Evolutionary conservation across 2,797 vertebrate species (phyloP).

Genomic region (Triplophysa yarkandensis): DNA sequence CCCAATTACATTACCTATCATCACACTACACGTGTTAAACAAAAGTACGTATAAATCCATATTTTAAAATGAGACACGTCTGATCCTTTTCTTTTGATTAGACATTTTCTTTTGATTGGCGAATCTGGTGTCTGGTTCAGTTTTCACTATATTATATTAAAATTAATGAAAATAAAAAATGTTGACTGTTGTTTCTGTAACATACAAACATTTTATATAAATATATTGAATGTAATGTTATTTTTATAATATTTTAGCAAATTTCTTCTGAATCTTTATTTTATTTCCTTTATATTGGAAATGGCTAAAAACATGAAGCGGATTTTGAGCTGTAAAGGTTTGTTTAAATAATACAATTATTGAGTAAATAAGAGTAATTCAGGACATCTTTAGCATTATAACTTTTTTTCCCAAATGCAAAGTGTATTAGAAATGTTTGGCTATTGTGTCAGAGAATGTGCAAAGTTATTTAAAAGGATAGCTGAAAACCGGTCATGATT

Average conservation of each 20-base stretch:
- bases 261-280: not conserved
- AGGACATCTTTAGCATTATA: too few species aligned
- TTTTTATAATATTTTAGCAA: not conserved
- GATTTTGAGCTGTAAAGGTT: not conserved
- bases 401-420: too few species aligned
- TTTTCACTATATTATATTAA: not conserved
- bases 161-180: not conserved
- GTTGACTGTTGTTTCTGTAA: not conserved
- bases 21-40: conserved; percentile 23
- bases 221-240: not conserved
- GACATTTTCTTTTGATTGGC: not conserved
- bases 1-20: conserved; percentile 18
- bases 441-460: too few species aligned
- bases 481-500: too few species aligned
- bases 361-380: too few species aligned
- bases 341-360: too few species aligned
- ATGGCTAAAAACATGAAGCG: too few species aligned
- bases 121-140: not conserved
- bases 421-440: too few species aligned
- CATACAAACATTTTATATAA: not conserved
- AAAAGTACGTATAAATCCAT: not conserved
- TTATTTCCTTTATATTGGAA: too few species aligned
- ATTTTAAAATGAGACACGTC: not conserved
- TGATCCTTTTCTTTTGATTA: too few species aligned
- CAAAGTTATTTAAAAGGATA: not conserved